phyloP scores from a whole-genome alignment of 2,888 invertebrate species.

The Drosophila anomalata region DNA sequence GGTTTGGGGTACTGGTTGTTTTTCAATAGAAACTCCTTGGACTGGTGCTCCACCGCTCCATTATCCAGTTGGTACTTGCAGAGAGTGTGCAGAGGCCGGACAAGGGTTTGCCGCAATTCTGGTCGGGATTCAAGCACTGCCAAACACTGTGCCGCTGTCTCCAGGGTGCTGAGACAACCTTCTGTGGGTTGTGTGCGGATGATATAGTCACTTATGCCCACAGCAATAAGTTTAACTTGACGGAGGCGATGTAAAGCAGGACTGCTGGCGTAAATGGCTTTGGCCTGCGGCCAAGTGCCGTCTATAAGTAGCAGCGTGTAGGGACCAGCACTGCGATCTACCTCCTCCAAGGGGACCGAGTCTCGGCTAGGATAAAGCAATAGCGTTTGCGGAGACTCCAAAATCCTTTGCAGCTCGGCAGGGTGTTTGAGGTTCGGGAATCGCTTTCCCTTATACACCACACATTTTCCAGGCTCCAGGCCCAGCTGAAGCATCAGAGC shows the following conservation, averaged over 20 bases:
- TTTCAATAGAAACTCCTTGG: slow-evolving; percentile 94
- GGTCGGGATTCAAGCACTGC: slow-evolving; percentile 89
- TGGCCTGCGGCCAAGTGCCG: slow-evolving; percentile 98
- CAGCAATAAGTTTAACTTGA: slow-evolving; percentile 92
- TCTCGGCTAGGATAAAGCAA: slow-evolving; percentile 92
- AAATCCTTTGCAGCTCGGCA: slow-evolving; percentile 87
- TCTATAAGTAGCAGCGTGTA: slow-evolving; percentile 94
- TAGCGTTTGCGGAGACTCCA: slow-evolving; percentile 87
- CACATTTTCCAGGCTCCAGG: slow-evolving; percentile 89
- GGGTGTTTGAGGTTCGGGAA: slow-evolving; percentile 88
- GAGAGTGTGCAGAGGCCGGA: slow-evolving; percentile 91
- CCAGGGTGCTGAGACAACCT: slow-evolving; percentile 93
- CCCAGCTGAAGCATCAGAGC: slow-evolving; percentile 94
- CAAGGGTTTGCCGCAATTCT: slow-evolving; percentile 87
- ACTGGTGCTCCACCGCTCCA: slow-evolving; percentile 96
- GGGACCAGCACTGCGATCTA: slow-evolving; percentile 48
- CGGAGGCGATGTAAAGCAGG: slow-evolving; percentile 89
- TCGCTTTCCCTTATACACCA: slow-evolving; percentile 89
- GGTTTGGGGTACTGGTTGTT: slow-evolving; percentile 91
- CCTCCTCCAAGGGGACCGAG: slow-evolving; percentile 88
- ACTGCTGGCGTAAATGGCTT: slow-evolving; percentile 94
- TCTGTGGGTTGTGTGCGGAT: slow-evolving; percentile 97
- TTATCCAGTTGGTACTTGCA: slow-evolving; percentile 94
- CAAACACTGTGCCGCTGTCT: slow-evolving; percentile 84
- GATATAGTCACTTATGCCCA: slow-evolving; percentile 92